Conservation (phyloP, 2,888 invertebrate genomes). For the Noctua pronuba region DNA sequence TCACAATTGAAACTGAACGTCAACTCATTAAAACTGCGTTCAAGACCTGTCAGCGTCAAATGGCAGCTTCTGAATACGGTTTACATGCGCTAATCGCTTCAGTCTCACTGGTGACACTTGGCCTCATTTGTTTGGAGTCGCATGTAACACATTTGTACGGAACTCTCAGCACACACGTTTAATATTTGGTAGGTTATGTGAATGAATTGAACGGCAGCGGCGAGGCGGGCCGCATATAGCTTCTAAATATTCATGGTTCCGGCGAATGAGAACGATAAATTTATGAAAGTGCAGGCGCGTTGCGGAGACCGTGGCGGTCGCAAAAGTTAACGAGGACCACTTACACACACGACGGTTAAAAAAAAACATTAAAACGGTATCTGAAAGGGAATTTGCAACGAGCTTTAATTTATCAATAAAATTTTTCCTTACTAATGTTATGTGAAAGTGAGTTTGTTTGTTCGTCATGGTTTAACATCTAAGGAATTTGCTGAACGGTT, state of each 20-base stretch:
- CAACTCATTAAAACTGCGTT: background rate
- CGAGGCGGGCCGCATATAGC: constrained; percentile 73
- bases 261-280: constrained; percentile 77
- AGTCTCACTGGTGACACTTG: background rate
- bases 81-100: background rate
- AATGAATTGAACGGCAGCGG: constrained; percentile 72
- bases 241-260: constrained; percentile 82
- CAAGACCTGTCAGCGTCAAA: background rate
- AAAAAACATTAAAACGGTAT: constrained; percentile 30
- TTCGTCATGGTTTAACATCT: background rate
- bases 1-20: background rate
- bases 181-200: constrained; percentile 70
- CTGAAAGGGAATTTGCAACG: constrained; percentile 35
- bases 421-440: background rate
- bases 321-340: constrained; percentile 70
- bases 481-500: background rate
- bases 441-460: background rate
- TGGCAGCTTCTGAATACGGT: background rate
- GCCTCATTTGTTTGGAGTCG: background rate
- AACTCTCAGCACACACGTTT: constrained; percentile 48
- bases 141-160: constrained; percentile 34
- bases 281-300: constrained; percentile 67
- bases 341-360: constrained; percentile 28
- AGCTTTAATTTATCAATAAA: constrained; percentile 28
- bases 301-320: constrained; percentile 60